Percentiles rank a stretch among this genome's conserved stretches.
phyloP scores from a whole-genome alignment of 2,797 vertebrate species.

The Loriculus beryllinus region DNA sequence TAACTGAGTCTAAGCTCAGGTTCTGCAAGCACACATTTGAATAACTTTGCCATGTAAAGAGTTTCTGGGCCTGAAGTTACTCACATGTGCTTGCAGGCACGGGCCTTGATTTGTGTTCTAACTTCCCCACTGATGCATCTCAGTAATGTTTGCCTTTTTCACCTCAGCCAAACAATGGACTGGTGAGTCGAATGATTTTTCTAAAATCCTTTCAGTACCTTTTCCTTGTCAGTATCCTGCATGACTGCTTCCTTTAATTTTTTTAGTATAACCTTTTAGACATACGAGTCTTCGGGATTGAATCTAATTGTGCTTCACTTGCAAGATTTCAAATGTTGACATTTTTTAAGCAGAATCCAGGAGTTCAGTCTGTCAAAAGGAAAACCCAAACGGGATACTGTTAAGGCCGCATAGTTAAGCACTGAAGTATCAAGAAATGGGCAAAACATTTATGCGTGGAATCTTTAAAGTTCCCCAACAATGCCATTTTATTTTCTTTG shows the following conservation, averaged over 20 bases:
- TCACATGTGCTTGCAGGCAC: conserved; percentile 46
- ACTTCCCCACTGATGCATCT: conserved; percentile 49
- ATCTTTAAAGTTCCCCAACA: not conserved
- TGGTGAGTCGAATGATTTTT: conserved; percentile 67
- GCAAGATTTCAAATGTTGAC: not conserved
- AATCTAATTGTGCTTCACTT: conserved; percentile 13
- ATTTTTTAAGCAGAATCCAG: not conserved
- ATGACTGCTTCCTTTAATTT: conserved; percentile 58
- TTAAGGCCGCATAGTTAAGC: conserved; percentile 33
- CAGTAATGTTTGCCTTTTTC: conserved; percentile 70
- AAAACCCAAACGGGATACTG: not conserved
- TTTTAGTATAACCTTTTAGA: conserved; percentile 20
- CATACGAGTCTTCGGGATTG: not conserved
- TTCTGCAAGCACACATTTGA: conserved; percentile 21
- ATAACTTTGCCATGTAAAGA: not conserved
- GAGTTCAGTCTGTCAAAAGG: not conserved
- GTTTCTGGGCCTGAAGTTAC: conserved; percentile 47
- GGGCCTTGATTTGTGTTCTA: conserved; percentile 54
- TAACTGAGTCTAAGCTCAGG: not conserved
- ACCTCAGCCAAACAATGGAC: conserved; percentile 75
- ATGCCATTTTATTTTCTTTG: not conserved
- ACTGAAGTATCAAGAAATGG: conserved; percentile 48
- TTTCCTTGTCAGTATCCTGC: conserved; percentile 47
- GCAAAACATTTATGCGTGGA: not conserved
- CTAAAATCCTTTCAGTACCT: conserved; percentile 21